Evolutionary conservation across 2,113 vertebrate genomes (phyloP).

Genomic region (Motacilla alba): DNA sequence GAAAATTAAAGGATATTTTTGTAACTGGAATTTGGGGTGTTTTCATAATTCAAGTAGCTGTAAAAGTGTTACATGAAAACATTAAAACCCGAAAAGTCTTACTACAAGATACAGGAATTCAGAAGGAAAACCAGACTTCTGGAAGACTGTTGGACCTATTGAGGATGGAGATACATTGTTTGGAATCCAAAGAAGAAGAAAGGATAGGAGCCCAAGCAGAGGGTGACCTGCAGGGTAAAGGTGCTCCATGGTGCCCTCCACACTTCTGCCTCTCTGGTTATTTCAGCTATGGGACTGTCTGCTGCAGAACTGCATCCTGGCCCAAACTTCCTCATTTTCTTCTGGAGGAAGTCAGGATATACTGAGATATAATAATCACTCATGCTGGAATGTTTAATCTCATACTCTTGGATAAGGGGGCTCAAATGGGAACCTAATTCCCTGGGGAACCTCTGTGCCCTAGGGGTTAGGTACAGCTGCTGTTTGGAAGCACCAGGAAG

Average conservation of each 20-base stretch:
- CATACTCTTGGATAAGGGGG: not conserved
- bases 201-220: not conserved
- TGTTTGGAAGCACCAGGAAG: rapidly evolving
- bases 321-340: not conserved
- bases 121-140: not conserved
- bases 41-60: not conserved
- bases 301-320: not conserved
- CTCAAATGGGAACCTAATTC: not conserved
- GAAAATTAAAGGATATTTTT: not conserved
- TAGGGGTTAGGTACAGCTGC: not conserved
- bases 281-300: not conserved
- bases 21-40: not conserved
- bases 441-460: not conserved
- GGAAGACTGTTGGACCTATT: not conserved
- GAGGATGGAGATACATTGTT: not conserved
- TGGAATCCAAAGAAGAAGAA: not conserved
- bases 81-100: not conserved
- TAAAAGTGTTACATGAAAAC: not conserved
- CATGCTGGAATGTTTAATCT: not conserved
- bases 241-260: not conserved
- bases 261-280: not conserved
- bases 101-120: not conserved
- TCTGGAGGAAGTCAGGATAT: no score
- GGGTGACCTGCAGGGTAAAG: not conserved
- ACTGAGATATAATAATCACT: no score